A percentile compares a stretch with the other conserved stretches of the same genome.
These are phyloP conservation scores for Polypedilum pembai DNA, from an alignment of 1,140 invertebrate species.

Conservation along the genomic window DNA sequence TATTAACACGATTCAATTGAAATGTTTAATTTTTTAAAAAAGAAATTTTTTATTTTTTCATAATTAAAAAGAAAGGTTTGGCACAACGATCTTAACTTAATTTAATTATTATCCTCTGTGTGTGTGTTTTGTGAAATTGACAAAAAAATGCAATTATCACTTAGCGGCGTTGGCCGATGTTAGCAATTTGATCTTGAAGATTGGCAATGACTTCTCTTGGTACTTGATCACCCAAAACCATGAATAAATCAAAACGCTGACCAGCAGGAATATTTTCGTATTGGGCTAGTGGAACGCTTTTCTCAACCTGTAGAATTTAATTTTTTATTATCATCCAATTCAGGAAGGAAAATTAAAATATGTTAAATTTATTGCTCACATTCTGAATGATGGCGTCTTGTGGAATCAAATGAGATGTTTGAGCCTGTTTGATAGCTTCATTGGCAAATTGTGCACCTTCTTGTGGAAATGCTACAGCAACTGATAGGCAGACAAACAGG, in stretches of 20 bases:
- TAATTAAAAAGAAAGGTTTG: constrained; percentile 23
- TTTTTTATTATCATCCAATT: constrained; percentile 29
- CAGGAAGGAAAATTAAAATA: constrained; percentile 28
- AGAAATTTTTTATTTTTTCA: not conserved
- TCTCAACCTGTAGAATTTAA: constrained; percentile 56
- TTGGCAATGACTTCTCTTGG: constrained; percentile 81
- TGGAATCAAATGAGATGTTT: constrained; percentile 72
- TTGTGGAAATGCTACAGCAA: constrained; percentile 53
- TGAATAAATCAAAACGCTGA: constrained; percentile 70
- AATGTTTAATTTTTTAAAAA: not conserved
- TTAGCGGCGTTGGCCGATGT: constrained; percentile 63
- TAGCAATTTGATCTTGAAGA: constrained; percentile 70
- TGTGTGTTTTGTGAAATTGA: not conserved
- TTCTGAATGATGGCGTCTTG: constrained; percentile 78
- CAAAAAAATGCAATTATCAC: not conserved
- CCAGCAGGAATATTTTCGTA: constrained; percentile 75
- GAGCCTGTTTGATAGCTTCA: constrained; percentile 76
- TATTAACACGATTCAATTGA: not conserved
- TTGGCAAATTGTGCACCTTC: constrained; percentile 72
- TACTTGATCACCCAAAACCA: constrained; percentile 71
- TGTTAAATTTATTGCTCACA: constrained; percentile 38
- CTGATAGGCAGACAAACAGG: constrained; percentile 45
- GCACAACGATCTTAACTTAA: constrained; percentile 27
- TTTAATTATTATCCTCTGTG: not conserved
- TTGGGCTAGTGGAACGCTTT: constrained; percentile 72